Evolutionary conservation across 2,797 vertebrate genomes (phyloP).

Genomic region (Gymnopithys bicolor): DNA sequence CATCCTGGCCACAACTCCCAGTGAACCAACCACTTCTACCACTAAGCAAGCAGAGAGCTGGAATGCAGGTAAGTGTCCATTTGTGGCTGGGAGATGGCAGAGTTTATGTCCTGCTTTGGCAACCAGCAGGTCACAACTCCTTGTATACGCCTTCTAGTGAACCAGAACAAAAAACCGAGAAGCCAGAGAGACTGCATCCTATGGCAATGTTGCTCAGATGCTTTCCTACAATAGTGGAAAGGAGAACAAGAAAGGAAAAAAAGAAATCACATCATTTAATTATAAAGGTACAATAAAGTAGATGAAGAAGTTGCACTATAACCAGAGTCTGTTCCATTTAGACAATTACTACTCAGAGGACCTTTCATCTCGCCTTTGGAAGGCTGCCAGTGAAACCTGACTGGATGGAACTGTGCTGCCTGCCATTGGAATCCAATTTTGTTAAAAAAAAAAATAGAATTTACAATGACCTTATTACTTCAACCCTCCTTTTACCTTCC

Average conservation of each 20-base stretch:
- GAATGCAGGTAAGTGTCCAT: background rate
- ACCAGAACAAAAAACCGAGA: background rate
- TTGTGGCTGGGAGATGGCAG: background rate
- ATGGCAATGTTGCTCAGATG: background rate
- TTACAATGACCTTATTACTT: background rate
- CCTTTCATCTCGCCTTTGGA: constrained; percentile 26
- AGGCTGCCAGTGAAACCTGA: constrained; percentile 49
- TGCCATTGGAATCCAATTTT: constrained; percentile 28
- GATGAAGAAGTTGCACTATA: constrained; percentile 38
- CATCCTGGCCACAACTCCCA: background rate
- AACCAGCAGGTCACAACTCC: background rate
- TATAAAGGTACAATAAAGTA: constrained; percentile 52
- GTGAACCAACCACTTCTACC: background rate
- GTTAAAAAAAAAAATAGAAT: background rate
- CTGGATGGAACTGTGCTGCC: background rate
- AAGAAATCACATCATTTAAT: constrained; percentile 49
- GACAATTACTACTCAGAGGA: constrained; percentile 40
- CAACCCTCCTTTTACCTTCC: background rate
- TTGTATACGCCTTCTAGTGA: background rate
- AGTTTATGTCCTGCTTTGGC: background rate
- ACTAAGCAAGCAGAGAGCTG: background rate
- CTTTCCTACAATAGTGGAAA: background rate
- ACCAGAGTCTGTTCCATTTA: constrained; percentile 48
- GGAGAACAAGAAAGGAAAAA: background rate
- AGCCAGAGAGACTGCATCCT: background rate